These are phyloP conservation scores for Dascillus cervinus DNA, from an alignment of 2,888 invertebrate species.

Conservation along the genomic window DNA sequence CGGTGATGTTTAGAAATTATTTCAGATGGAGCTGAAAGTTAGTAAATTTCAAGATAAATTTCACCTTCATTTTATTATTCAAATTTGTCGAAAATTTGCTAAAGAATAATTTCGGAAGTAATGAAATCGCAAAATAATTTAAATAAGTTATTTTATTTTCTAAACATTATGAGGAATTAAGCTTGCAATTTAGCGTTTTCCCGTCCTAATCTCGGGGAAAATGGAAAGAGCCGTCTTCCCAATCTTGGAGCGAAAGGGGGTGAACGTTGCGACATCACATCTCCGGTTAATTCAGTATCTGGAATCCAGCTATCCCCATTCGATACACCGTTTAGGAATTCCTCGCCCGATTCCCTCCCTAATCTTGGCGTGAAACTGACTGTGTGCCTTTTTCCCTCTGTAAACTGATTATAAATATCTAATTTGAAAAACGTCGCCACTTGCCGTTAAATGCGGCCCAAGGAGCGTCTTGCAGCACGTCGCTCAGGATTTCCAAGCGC, in stretches of 20 bases:
- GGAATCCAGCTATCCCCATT: conserved; percentile 25
- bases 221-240: conserved; percentile 43
- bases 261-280: conserved; percentile 36
- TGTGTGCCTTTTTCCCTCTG: conserved; percentile 33
- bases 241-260: conserved; percentile 45
- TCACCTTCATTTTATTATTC: too few relatives aligned
- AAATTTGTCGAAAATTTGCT: too few relatives aligned
- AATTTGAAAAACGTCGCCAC: neutral
- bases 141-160: too few relatives aligned
- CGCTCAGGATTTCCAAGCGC: conserved; percentile 36
- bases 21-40: too few relatives aligned
- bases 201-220: conserved; percentile 42
- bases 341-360: conserved; percentile 41
- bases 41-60: too few relatives aligned
- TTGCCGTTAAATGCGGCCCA: conserved; percentile 41
- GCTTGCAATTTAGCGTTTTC: conserved; percentile 11
- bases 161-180: too few relatives aligned
- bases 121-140: too few relatives aligned
- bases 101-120: too few relatives aligned
- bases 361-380: conserved; percentile 45
- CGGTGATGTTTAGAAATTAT: too few relatives aligned
- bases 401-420: too few relatives aligned
- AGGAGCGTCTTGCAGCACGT: conserved; percentile 37
- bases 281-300: conserved; percentile 26
- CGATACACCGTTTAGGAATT: too few relatives aligned